Conservation (phyloP, 2,797 vertebrate species). For the Antennarius maculatus region DNA sequence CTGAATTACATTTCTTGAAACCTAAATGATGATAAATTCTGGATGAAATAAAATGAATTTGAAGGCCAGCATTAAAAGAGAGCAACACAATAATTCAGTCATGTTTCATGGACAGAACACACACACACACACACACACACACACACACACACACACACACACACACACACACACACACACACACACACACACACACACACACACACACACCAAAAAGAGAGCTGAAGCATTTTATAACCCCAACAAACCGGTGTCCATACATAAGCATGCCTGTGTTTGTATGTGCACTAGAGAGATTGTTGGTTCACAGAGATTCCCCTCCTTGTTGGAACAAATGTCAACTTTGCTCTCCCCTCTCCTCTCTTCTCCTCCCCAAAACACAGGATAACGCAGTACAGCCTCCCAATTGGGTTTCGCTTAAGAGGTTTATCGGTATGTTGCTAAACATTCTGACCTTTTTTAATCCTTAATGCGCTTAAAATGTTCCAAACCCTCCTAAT, state of each 20-base stretch:
- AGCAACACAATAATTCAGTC: background rate
- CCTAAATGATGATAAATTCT: too few species aligned
- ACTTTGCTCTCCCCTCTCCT: conserved; percentile 58
- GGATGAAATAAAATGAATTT: too few species aligned
- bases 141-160: conserved; percentile 35
- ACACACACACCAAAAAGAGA: conserved; percentile 51
- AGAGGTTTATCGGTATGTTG: conserved; percentile 87
- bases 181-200: conserved; percentile 31
- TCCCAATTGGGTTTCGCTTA: conserved; percentile 85
- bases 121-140: conserved; percentile 38
- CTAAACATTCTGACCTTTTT: conserved; percentile 89
- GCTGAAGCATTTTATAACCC: conserved; percentile 34
- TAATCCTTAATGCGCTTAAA: conserved; percentile 88
- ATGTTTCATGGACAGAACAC: background rate
- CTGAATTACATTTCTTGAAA: too few species aligned
- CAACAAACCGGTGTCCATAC: conserved; percentile 43
- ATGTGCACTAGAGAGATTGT: conserved; percentile 37
- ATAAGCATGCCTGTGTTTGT: conserved; percentile 28
- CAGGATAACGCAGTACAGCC: conserved; percentile 78
- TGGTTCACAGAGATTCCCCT: conserved; percentile 60
- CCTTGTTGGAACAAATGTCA: conserved; percentile 79
- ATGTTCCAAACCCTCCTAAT: conserved; percentile 85
- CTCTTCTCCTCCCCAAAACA: conserved; percentile 76
- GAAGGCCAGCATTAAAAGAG: conserved; percentile 21
- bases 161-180: conserved; percentile 43